These are phyloP conservation scores for Albula goreensis DNA, from an alignment of 2,113 vertebrate genomes.

Conservation along the genomic window DNA sequence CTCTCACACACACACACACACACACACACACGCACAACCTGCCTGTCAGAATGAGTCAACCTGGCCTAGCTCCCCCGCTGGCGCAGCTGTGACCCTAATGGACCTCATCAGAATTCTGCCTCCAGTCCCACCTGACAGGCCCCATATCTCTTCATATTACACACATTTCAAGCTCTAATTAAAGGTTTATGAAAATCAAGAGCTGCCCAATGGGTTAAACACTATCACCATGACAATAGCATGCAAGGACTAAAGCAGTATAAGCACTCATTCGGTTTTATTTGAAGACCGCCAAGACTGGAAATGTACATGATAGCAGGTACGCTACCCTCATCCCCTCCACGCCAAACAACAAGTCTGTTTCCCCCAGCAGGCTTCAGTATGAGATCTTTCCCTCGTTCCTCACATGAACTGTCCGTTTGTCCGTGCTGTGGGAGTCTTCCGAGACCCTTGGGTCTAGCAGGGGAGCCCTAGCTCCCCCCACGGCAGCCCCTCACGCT, in stretches of 20 bases:
- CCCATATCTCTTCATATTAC: background rate
- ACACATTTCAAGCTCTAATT: conserved; percentile 1
- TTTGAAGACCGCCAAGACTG: background rate
- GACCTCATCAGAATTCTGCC: background rate
- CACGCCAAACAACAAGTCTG: background rate
- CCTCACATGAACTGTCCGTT: background rate
- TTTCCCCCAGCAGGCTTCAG: background rate
- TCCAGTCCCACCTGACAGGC: background rate
- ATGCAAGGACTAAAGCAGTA: background rate
- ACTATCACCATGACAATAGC: background rate
- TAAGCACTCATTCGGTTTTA: background rate
- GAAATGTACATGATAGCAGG: background rate
- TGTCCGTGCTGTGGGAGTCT: background rate
- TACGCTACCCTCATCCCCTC: background rate
- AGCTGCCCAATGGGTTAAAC: background rate
- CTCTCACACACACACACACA: background rate
- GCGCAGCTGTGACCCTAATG: background rate
- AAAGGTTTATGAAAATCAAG: background rate
- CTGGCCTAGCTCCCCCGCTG: background rate
- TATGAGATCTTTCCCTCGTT: background rate
- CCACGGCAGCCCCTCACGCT: background rate
- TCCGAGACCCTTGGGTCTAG: background rate
- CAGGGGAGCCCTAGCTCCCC: background rate
- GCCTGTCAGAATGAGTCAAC: conserved; percentile 12
- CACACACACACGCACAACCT: background rate